Percentiles rank a stretch among this genome's conserved stretches.
These are phyloP conservation scores for Otolemur garnettii DNA, from an alignment of 2,113 vertebrate species.

Conservation along the genomic window DNA sequence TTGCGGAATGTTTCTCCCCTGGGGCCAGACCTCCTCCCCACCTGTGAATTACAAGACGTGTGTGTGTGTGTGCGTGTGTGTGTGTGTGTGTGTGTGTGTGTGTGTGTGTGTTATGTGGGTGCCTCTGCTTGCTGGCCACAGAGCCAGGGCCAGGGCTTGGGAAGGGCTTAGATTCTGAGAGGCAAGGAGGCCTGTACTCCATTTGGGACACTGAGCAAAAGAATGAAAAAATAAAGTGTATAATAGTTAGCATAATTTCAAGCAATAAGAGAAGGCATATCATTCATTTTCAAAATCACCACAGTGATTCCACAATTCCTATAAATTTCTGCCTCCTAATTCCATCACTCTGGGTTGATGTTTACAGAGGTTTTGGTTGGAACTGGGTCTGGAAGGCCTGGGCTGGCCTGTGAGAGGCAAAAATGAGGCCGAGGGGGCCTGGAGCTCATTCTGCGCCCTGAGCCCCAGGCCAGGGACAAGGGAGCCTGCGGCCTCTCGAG, in stretches of 20 bases:
- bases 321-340: background rate
- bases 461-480: background rate
- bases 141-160: too few species aligned
- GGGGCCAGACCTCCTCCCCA: fast-evolving
- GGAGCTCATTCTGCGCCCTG: background rate
- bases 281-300: background rate
- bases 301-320: background rate
- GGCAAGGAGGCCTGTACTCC: background rate
- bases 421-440: background rate
- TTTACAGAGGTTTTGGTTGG: background rate
- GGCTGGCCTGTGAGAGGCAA: background rate
- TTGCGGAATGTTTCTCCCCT: background rate
- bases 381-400: background rate
- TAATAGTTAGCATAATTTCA: background rate
- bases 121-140: background rate
- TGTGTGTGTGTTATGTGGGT: background rate
- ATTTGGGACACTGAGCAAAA: background rate
- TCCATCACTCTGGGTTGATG: background rate
- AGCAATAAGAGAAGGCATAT: background rate
- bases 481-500: fast-evolving
- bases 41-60: too few species aligned
- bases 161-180: background rate
- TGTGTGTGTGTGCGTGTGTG: too few species aligned
- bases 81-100: too few species aligned
- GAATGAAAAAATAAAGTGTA: background rate